A percentile compares a stretch with the other conserved stretches of the same genome.
phyloP scores from a whole-genome alignment of 1,140 invertebrate species.

The Ceratoteleas bidentatus region DNA sequence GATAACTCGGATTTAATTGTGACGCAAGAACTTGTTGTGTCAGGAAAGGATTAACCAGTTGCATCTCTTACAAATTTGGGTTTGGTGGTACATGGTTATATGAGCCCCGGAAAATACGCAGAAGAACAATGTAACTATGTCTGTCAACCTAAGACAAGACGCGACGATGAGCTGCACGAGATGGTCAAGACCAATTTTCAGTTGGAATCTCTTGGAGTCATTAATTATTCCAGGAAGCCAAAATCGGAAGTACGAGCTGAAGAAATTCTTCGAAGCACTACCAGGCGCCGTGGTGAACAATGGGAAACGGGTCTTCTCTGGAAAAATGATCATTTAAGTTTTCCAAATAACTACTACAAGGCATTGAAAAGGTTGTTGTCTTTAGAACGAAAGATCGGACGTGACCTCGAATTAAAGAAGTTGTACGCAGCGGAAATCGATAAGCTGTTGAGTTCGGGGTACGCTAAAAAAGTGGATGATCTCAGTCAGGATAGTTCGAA shows the following conservation, averaged over 20 bases:
- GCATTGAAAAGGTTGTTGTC: not conserved
- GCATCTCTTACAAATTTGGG: not conserved
- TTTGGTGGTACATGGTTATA: constrained; percentile 1
- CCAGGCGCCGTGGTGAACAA: not conserved
- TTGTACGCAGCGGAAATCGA: not conserved
- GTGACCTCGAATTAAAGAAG: not conserved
- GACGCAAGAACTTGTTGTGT: not conserved
- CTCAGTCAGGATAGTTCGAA: not conserved
- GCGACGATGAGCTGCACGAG: constrained; percentile 1
- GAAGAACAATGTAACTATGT: not conserved
- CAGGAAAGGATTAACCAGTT: not conserved
- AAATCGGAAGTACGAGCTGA: not conserved
- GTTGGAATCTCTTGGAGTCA: constrained; percentile 1
- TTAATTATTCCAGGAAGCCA: not conserved
- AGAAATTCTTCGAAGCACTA: not conserved
- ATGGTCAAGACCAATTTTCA: not conserved
- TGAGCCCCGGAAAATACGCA: not conserved
- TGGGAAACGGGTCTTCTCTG: constrained; percentile 13
- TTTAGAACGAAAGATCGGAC: constrained; percentile 2
- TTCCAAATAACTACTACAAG: not conserved
- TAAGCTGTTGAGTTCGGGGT: constrained; percentile 17
- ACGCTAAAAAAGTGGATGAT: constrained; percentile 18
- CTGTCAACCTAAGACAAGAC: too few relatives aligned
- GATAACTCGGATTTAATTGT: constrained; percentile 26
- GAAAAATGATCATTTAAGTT: not conserved